These are phyloP conservation scores for Tachysurus fulvidraco DNA, from an alignment of 2,113 vertebrate species.

Conservation along the genomic window DNA sequence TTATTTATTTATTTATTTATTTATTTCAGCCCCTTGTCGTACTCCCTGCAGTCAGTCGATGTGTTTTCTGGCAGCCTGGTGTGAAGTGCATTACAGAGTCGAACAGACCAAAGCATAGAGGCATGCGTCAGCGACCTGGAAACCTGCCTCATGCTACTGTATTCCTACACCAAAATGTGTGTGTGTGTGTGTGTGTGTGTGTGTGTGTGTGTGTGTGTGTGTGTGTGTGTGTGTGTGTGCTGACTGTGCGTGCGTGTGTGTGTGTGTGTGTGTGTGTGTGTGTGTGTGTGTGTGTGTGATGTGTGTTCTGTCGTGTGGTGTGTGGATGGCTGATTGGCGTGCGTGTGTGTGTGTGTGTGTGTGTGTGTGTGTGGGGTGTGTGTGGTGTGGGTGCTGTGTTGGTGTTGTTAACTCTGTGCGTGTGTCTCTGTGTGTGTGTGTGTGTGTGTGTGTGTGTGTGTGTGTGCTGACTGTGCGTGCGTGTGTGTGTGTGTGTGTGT, in stretches of 20 bases:
- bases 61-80: conserved; percentile 10
- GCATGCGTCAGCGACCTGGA: conserved; percentile 14
- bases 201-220: too few species aligned
- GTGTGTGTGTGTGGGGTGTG: too few species aligned
- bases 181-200: too few species aligned
- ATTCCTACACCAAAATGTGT: neutral
- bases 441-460: neutral
- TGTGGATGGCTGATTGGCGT: too few species aligned
- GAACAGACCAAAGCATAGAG: conserved; percentile 8
- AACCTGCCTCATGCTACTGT: neutral
- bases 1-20: neutral
- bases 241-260: too few species aligned
- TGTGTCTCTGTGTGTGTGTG: too few species aligned
- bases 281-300: too few species aligned
- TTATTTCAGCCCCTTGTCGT: neutral
- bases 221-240: too few species aligned
- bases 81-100: conserved; percentile 29
- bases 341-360: too few species aligned
- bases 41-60: conserved; percentile 8
- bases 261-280: neutral
- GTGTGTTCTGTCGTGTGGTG: neutral
- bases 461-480: neutral
- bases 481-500: too few species aligned
- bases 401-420: too few species aligned
- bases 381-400: too few species aligned